These are phyloP conservation scores for Aurelia aurita complex sp. Pacific DNA, from an alignment of 30 jellyfish, hydroid and myxozoan genomes.

Conservation along the genomic window DNA sequence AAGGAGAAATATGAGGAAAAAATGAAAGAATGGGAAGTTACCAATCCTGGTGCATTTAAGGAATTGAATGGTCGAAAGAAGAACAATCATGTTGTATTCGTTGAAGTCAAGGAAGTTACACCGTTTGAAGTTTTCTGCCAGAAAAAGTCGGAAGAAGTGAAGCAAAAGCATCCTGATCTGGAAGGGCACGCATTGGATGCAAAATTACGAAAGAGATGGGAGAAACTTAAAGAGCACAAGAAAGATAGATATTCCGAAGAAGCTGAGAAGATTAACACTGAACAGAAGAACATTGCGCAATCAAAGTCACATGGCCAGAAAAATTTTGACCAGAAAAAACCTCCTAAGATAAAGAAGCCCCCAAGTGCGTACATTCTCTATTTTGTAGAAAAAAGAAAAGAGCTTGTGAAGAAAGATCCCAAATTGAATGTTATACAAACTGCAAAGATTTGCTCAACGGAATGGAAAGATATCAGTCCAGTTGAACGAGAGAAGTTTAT, in stretches of 20 bases:
- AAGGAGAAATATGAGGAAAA: slow-evolving; percentile 35
- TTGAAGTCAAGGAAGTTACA: background rate
- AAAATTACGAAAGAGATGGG: slow-evolving; percentile 51
- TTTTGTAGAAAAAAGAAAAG: slow-evolving; percentile 28
- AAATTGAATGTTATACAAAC: slow-evolving; percentile 25
- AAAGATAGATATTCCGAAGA: slow-evolving; percentile 17
- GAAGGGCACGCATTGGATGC: slow-evolving; percentile 20
- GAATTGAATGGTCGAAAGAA: slow-evolving; percentile 11
- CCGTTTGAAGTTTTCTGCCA: slow-evolving; percentile 45
- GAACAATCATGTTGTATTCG: background rate
- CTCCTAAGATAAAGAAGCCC: slow-evolving; percentile 7
- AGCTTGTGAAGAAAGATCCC: slow-evolving; percentile 25
- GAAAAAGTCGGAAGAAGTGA: slow-evolving; percentile 25
- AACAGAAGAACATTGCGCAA: background rate
- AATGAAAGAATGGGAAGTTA: slow-evolving; percentile 26
- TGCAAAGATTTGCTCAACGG: slow-evolving; percentile 15
- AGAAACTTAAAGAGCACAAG: slow-evolving; percentile 40
- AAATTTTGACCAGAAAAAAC: background rate
- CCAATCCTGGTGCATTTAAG: slow-evolving; percentile 38
- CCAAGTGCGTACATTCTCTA: slow-evolving; percentile 21
- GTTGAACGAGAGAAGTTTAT: slow-evolving; percentile 4
- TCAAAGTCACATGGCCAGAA: background rate
- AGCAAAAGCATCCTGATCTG: slow-evolving; percentile 48
- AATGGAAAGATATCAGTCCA: slow-evolving; percentile 24
- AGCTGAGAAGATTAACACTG: slow-evolving; percentile 32